Conservation (phyloP, 2,113 vertebrate species). For the Hippocampus guttulatus region DNA sequence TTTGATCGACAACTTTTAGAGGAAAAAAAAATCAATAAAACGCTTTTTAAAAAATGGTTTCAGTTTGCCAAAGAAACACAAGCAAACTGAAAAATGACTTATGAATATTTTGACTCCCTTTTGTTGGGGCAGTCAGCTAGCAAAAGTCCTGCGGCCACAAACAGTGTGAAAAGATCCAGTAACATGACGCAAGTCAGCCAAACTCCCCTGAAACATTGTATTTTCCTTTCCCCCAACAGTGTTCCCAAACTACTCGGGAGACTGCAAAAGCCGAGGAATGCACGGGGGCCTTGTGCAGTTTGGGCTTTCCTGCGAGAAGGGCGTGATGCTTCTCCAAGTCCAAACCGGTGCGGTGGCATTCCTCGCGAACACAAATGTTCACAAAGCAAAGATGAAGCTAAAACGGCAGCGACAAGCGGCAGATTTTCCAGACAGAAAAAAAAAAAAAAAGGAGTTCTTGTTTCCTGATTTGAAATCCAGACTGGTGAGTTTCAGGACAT, state of each 20-base stretch:
- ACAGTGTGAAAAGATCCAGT: not conserved
- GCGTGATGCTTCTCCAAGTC: slow-evolving; percentile 28
- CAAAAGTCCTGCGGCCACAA: not conserved
- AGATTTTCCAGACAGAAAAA: slow-evolving; percentile 37
- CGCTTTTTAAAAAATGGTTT: not conserved
- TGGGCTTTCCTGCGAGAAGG: slow-evolving; percentile 40
- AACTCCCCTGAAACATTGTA: not conserved
- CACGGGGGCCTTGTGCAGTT: slow-evolving; percentile 40
- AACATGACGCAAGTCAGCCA: slow-evolving; percentile 1
- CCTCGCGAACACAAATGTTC: slow-evolving; percentile 37
- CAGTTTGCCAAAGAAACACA: not conserved
- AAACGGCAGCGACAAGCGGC: slow-evolving; percentile 8
- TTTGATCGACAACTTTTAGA: not conserved
- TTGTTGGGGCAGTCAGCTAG: not conserved
- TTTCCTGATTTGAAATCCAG: slow-evolving; percentile 32
- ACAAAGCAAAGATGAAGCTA: slow-evolving; percentile 43
- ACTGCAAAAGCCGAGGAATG: slow-evolving; percentile 47
- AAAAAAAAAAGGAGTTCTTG: slow-evolving; percentile 11
- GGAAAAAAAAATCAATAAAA: not conserved
- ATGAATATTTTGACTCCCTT: not conserved
- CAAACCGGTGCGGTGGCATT: slow-evolving; percentile 61
- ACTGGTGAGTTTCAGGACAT: slow-evolving; percentile 5
- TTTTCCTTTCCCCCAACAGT: slow-evolving; percentile 22
- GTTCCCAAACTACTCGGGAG: slow-evolving; percentile 28
- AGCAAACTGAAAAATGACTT: not conserved